Evolutionary conservation across 1,140 invertebrate genomes (phyloP).

Genomic region (Aradophagus sp.): DNA sequence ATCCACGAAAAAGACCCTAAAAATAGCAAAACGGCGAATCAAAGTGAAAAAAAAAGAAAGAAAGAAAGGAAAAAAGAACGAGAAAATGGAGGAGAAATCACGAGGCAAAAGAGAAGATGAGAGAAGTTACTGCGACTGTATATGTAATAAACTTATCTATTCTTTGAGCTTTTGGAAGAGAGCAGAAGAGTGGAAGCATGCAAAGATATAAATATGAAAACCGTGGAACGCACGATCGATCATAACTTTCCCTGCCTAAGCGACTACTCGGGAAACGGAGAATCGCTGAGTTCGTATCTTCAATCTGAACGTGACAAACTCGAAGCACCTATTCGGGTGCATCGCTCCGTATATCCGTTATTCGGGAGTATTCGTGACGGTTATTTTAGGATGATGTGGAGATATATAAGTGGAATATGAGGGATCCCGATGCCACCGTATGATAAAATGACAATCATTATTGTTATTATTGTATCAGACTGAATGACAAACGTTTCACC

Average conservation of each 20-base stretch:
- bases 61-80: too few relatives aligned
- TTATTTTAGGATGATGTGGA: constrained; percentile 52
- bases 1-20: too few relatives aligned
- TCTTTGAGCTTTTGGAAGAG: constrained; percentile 46
- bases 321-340: constrained; percentile 55
- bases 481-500: constrained; percentile 41
- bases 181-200: constrained; percentile 52
- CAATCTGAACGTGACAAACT: constrained; percentile 60
- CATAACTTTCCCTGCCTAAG: constrained; percentile 51
- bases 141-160: constrained; percentile 53
- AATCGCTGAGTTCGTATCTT: constrained; percentile 60
- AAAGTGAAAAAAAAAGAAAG: too few relatives aligned
- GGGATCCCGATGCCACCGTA: constrained; percentile 30
- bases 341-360: constrained; percentile 59
- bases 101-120: too few relatives aligned
- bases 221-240: constrained; percentile 55
- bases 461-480: constrained; percentile 51
- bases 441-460: constrained; percentile 56
- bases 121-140: constrained; percentile 2
- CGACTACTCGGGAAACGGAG: constrained; percentile 59
- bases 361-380: constrained; percentile 54
- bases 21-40: too few relatives aligned
- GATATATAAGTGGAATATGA: constrained; percentile 50
- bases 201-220: constrained; percentile 58
- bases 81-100: too few relatives aligned